phyloP scores from a whole-genome alignment of 2,797 vertebrate genomes.

The Megaceryle alcyon region DNA sequence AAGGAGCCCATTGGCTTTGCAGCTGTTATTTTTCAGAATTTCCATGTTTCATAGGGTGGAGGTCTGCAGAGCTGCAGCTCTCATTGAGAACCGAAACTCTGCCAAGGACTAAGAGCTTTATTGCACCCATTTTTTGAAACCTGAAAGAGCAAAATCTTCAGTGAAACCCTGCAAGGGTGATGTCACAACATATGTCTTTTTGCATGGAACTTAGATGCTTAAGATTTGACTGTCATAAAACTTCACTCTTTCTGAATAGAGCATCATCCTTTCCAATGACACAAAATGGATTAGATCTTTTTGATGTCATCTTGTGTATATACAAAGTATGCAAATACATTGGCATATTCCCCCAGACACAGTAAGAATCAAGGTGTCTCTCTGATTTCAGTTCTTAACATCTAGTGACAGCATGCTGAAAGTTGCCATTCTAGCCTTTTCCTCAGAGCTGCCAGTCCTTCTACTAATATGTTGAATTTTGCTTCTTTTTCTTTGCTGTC shows the following conservation, averaged over 20 bases:
- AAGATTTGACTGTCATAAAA: background rate
- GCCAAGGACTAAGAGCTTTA: background rate
- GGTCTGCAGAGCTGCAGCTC: background rate
- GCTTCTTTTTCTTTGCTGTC: background rate
- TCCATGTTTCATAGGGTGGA: background rate
- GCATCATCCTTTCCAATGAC: background rate
- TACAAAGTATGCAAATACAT: background rate
- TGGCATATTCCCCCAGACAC: background rate
- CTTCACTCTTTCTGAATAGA: background rate
- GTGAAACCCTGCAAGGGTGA: background rate
- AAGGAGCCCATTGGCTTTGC: background rate
- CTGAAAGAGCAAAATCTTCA: background rate
- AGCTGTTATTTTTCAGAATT: background rate
- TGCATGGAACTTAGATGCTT: background rate
- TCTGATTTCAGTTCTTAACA: background rate
- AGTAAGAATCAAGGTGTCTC: background rate
- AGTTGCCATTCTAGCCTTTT: background rate
- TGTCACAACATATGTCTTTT: background rate
- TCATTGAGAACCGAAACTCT: background rate
- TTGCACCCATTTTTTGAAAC: background rate
- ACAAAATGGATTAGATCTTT: background rate
- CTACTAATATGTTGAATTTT: background rate
- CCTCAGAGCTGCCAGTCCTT: background rate
- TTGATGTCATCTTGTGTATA: background rate
- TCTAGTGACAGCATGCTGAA: background rate